phyloP scores from a whole-genome alignment of 2,113 vertebrate genomes.

The Heterotis niloticus region DNA sequence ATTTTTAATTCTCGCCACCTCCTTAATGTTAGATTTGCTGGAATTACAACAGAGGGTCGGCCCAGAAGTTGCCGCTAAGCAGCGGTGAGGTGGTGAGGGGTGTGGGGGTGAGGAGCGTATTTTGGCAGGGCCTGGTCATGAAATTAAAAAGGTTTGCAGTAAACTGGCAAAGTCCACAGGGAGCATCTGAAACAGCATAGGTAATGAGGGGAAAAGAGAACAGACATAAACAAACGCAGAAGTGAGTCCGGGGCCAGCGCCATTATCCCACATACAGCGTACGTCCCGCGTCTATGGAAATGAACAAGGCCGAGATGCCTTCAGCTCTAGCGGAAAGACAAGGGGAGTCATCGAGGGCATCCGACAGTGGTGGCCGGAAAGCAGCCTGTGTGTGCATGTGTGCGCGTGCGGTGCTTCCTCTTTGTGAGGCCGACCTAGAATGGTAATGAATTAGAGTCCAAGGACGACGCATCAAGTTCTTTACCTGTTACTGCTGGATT shows the following conservation, averaged over 20 bases:
- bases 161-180: conserved; percentile 67
- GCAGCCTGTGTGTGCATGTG: conserved; percentile 13
- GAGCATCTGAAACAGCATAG: conserved; percentile 76
- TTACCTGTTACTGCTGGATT: conserved; percentile 6
- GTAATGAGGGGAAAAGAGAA: conserved; percentile 88
- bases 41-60: conserved; percentile 32
- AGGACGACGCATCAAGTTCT: background rate
- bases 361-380: conserved; percentile 33
- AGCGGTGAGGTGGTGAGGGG: conserved; percentile 29
- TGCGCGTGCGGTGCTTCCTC: background rate
- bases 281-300: conserved; percentile 70
- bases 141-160: conserved; percentile 69
- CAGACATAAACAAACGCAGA: conserved; percentile 78
- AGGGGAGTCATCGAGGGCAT: conserved; percentile 38
- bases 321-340: conserved; percentile 23
- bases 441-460: background rate
- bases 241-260: conserved; percentile 68
- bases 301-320: conserved; percentile 36
- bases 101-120: background rate
- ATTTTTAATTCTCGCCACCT: conserved; percentile 12
- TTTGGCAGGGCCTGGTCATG: conserved; percentile 52
- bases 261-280: conserved; percentile 72
- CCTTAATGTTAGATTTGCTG: conserved; percentile 41
- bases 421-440: conserved; percentile 8
- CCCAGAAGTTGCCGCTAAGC: conserved; percentile 48